phyloP scores from a whole-genome alignment of 2,113 vertebrate species.

The human region GRCh38 chr2:162241001-162241500 shows the following conservation, averaged over 20 bases:
- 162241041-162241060: neutral
- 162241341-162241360: neutral
- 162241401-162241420: neutral
- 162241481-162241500: neutral
- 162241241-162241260: neutral
- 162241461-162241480: neutral
- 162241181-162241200: neutral
- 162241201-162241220: constrained; percentile 14
- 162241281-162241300: neutral
- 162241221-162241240: neutral
- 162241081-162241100: neutral
- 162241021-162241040: neutral
- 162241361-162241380: neutral
- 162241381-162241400: neutral
- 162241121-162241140: neutral
- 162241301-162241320: constrained; percentile 6
- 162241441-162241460: neutral
- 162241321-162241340: neutral
- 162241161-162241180: neutral
- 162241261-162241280: neutral
- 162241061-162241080: neutral
- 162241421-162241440: neutral
- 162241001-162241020: neutral
- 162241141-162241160: constrained; percentile 14
- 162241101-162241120: neutral